phyloP scores from a whole-genome alignment of 1,140 invertebrate genomes.

The Hyphantria cunea region DNA sequence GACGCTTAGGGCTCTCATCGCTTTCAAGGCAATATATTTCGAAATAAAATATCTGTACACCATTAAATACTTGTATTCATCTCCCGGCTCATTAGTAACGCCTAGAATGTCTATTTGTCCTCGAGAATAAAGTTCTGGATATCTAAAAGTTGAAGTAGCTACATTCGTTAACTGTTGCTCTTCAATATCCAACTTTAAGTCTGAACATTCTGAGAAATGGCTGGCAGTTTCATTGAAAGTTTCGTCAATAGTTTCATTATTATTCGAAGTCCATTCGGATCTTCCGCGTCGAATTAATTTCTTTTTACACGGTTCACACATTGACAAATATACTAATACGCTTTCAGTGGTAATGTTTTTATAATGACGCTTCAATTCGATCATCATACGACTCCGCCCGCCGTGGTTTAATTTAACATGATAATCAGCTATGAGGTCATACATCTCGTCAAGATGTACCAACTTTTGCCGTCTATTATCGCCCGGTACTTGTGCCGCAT shows the following conservation, averaged over 20 bases:
- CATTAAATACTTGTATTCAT: constrained; percentile 53
- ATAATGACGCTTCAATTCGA: constrained; percentile 45
- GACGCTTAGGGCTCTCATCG: constrained; percentile 43
- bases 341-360: constrained; percentile 50
- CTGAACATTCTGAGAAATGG: constrained; percentile 8
- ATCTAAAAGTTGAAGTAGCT: constrained; percentile 10
- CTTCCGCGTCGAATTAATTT: constrained; percentile 29
- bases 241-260: constrained; percentile 13
- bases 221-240: background rate
- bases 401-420: constrained; percentile 51
- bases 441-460: constrained; percentile 48
- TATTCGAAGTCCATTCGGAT: background rate
- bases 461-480: constrained; percentile 40
- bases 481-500: constrained; percentile 21
- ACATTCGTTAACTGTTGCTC: constrained; percentile 1
- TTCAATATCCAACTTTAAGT: constrained; percentile 11
- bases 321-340: constrained; percentile 47
- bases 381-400: constrained; percentile 47
- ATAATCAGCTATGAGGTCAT: constrained; percentile 49
- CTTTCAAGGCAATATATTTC: constrained; percentile 49
- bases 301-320: constrained; percentile 47
- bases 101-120: constrained; percentile 53
- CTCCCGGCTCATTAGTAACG: constrained; percentile 39
- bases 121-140: constrained; percentile 52
- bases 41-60: constrained; percentile 52